Percentiles rank a stretch among this genome's conserved stretches.
These are phyloP conservation scores for Pachyrhynchus sulphureomaculatus DNA, from an alignment of 1,140 invertebrate species.

Conservation along the genomic window DNA sequence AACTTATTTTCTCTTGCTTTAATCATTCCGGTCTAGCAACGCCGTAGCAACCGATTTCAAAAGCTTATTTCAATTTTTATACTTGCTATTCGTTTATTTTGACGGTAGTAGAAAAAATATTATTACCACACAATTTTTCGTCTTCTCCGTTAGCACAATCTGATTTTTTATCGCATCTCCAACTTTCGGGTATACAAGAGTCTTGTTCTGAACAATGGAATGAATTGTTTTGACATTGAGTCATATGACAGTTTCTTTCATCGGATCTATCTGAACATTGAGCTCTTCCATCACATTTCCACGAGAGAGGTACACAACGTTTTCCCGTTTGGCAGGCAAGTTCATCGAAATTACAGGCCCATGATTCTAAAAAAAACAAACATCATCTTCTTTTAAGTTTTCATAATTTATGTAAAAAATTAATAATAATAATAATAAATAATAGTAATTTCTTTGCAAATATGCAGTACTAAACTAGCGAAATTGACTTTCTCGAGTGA, in stretches of 20 bases:
- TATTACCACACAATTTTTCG: conserved; percentile 59
- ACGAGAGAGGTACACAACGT: conserved; percentile 60
- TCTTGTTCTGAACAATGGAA: conserved; percentile 60
- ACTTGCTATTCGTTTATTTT: too few species aligned
- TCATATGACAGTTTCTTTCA: conserved; percentile 61
- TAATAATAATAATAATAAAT: too few species aligned
- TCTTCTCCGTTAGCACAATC: conserved; percentile 69
- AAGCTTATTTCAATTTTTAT: too few species aligned
- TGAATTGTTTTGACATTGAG: conserved; percentile 57
- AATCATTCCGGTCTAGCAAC: too few species aligned
- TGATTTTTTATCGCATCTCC: conserved; percentile 62
- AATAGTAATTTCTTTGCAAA: too few species aligned
- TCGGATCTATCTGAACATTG: conserved; percentile 68
- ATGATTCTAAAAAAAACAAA: conserved; percentile 47
- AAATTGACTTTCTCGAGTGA: too few species aligned
- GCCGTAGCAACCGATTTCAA: too few species aligned
- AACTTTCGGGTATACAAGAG: conserved; percentile 59
- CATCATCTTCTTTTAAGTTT: neutral
- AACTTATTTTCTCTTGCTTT: too few species aligned
- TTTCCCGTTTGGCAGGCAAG: conserved; percentile 53
- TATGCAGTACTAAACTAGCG: too few species aligned
- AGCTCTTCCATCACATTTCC: conserved; percentile 66
- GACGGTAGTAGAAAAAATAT: too few species aligned
- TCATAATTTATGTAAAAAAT: too few species aligned
- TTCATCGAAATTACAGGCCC: conserved; percentile 62